Evolutionary conservation across 2,888 invertebrate genomes (phyloP).

Genomic region (Idaea aversata): DNA sequence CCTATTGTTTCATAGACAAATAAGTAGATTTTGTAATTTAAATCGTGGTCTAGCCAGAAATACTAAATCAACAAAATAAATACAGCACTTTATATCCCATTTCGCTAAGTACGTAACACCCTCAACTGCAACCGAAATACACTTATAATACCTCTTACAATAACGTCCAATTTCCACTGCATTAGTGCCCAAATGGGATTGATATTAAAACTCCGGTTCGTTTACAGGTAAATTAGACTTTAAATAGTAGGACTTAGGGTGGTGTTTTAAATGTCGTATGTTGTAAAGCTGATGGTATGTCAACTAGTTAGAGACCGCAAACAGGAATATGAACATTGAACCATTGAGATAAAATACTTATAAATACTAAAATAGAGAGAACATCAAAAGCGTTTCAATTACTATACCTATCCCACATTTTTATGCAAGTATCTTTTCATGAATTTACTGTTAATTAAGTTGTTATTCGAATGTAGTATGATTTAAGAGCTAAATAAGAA

Average conservation of each 20-base stretch:
- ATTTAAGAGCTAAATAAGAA: no score
- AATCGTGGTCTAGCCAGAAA: background rate
- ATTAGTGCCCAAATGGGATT: background rate
- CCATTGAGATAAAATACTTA: constrained; percentile 31
- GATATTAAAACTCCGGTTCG: background rate
- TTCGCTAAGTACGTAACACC: background rate
- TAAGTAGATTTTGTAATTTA: background rate
- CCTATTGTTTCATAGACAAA: background rate
- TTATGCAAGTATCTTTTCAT: no score
- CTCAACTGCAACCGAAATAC: background rate
- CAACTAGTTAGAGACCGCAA: constrained; percentile 61
- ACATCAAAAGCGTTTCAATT: no score
- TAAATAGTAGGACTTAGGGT: constrained; percentile 3
- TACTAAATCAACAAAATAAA: background rate
- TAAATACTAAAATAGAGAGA: background rate
- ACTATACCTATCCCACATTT: no score
- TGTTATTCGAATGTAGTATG: no score
- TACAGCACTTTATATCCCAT: background rate
- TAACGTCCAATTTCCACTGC: background rate
- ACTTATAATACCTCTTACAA: background rate
- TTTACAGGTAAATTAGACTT: background rate
- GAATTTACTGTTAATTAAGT: no score
- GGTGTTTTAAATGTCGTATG: constrained; percentile 6
- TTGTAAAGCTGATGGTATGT: constrained; percentile 22
- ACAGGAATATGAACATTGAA: constrained; percentile 44